Evolutionary conservation across 1,140 invertebrate genomes (phyloP).

Genomic region (Lethocerus indicus): DNA sequence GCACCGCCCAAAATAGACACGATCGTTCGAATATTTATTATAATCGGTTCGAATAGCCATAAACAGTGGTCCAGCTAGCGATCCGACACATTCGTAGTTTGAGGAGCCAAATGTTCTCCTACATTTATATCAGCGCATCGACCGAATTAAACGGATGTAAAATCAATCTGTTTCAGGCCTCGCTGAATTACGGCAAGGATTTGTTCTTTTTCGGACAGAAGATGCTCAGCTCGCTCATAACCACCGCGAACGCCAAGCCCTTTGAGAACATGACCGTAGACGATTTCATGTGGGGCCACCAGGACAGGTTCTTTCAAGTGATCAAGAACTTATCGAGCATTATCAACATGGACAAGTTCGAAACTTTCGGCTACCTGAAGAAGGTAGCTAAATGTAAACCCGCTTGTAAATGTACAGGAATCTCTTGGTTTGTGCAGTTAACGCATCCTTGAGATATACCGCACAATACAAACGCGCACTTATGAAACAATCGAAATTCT

Average conservation of each 20-base stretch:
- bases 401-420: too few species aligned
- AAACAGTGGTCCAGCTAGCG: too few species aligned
- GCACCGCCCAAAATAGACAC: too few species aligned
- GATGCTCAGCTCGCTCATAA: neutral
- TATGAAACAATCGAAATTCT: too few species aligned
- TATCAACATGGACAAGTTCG: neutral
- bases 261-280: conserved; percentile 1
- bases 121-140: too few species aligned
- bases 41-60: too few species aligned
- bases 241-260: neutral
- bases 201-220: neutral
- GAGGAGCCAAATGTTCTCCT: too few species aligned
- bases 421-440: too few species aligned
- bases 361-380: conserved; percentile 4
- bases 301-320: neutral
- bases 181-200: neutral
- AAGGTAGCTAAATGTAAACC: conserved; percentile 6
- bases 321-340: neutral
- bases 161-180: neutral
- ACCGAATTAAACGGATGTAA: neutral
- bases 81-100: too few species aligned
- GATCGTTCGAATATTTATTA: too few species aligned
- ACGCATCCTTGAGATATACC: too few species aligned
- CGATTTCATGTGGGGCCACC: conserved; percentile 8
- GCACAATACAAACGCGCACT: too few species aligned